phyloP scores from a whole-genome alignment of 1,140 invertebrate genomes.

The Drosophila lacteicornis region DNA sequence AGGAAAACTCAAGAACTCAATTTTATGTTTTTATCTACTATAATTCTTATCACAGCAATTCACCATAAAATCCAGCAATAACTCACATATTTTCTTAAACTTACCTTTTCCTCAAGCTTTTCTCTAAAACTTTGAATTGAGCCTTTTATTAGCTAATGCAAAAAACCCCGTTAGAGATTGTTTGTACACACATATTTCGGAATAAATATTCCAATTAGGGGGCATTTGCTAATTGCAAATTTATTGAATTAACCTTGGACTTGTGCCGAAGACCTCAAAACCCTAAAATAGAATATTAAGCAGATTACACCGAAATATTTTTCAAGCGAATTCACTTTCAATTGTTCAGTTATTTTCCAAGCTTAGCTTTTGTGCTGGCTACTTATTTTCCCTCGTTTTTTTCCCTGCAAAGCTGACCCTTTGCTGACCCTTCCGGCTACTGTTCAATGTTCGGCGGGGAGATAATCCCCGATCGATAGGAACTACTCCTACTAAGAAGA shows the following conservation, averaged over 20 bases:
- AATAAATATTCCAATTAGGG: not conserved
- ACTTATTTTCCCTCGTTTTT: not conserved
- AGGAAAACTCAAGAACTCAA: not conserved
- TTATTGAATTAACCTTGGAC: constrained; percentile 13
- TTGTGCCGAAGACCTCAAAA: not conserved
- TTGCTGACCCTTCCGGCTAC: constrained; percentile 35
- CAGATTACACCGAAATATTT: not conserved
- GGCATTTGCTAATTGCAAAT: not conserved
- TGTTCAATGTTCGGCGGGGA: constrained; percentile 26
- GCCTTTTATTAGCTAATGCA: not conserved
- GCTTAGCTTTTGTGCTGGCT: constrained; percentile 1
- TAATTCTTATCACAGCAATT: not conserved
- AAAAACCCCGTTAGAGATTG: not conserved
- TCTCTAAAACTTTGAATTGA: not conserved
- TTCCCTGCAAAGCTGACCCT: constrained; percentile 12
- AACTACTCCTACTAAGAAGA: constrained; percentile 14
- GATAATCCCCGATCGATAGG: constrained; percentile 45
- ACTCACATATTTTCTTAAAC: not conserved
- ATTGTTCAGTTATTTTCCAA: constrained; percentile 1
- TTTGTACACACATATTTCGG: not conserved
- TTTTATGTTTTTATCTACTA: not conserved
- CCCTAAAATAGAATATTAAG: not conserved
- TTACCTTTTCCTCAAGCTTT: constrained; percentile 1
- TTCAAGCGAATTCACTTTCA: not conserved
- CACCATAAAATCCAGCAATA: not conserved